Base-by-base conservation (phyloP, 2,113 vertebrate genomes). In the Malurus cyaneus region DNA sequence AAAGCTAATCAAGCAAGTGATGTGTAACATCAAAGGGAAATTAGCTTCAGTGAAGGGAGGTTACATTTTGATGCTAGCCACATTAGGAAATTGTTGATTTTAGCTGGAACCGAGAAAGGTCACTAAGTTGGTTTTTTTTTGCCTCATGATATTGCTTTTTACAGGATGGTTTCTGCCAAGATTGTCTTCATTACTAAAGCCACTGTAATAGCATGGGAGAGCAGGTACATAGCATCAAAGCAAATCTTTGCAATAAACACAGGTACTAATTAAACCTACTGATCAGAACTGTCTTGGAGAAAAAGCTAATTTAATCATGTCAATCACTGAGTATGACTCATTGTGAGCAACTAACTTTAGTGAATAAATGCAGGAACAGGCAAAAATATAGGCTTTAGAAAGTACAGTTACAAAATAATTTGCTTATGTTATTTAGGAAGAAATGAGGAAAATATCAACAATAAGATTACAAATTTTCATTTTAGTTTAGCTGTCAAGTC, bases 181-280 rank as follows among this genome's bases (percentile, higher is more conserved):
- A 31, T 64, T 11, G 0, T 60, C 44, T 87, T 91, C 26, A 18
- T 81, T 67, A 67, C 34, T 69, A 74, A 56, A 62, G 26, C 14
- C 26, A n/a, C 53, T 83, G 46, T 66, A 77, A 89, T 70, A 78
- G 32, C 34, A 82, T 3, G 7, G 34, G 31, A 70, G 18, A 64
- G 8, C 67, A 86, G 80, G 65, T 42, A 88, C 47, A 54, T 13
- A 91, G 10, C 28, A 89, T 78, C 49, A 95, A 89, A 89, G 65
- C 60, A 80, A 78, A 94, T n/a, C 41, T 57, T 66, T 70, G 42
- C 57, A 72, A 72, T 53, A 88, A 94, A 54, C 46, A 52, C 24
- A 71, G n/a, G 31, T 79, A 88, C 44, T 96, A 94, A 92, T 94
- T 93, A 73, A 92, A 74, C 52, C 29, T 88, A 41, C 64, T 81